Evolutionary conservation across 1,140 invertebrate species (phyloP).

Genomic region (Ostrea denselamellosa): DNA sequence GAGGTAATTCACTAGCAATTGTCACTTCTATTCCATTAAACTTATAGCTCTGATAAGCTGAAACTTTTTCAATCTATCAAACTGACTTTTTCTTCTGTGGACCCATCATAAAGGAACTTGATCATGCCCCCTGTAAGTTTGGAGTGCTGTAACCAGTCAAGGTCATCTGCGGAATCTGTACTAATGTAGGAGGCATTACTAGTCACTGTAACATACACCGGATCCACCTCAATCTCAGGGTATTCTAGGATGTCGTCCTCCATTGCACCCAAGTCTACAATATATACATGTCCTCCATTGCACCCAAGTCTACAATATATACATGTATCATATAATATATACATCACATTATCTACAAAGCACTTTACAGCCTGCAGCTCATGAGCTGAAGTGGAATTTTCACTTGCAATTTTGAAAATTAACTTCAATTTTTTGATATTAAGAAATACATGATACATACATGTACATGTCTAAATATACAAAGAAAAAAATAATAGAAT

Average conservation of each 20-base stretch:
- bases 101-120: slow-evolving; percentile 45
- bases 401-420: no score
- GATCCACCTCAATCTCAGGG: slow-evolving; percentile 41
- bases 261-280: not conserved
- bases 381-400: no score
- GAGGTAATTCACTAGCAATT: no score
- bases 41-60: no score
- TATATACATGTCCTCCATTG: not conserved
- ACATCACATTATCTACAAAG: no score
- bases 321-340: no score
- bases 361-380: no score
- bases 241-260: not conserved
- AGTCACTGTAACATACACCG: slow-evolving; percentile 47
- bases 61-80: not conserved
- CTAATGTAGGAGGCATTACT: slow-evolving; percentile 4
- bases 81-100: slow-evolving; percentile 43
- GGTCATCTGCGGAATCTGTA: slow-evolving; percentile 29
- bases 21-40: no score
- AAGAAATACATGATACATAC: not conserved
- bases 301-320: not conserved
- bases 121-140: slow-evolving; percentile 52
- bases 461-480: not conserved
- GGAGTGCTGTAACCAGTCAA: slow-evolving; percentile 42
- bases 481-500: no score
- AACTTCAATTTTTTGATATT: not conserved